Conservation (phyloP, 2,797 vertebrate genomes). For the Pogonophryne albipinna region DNA sequence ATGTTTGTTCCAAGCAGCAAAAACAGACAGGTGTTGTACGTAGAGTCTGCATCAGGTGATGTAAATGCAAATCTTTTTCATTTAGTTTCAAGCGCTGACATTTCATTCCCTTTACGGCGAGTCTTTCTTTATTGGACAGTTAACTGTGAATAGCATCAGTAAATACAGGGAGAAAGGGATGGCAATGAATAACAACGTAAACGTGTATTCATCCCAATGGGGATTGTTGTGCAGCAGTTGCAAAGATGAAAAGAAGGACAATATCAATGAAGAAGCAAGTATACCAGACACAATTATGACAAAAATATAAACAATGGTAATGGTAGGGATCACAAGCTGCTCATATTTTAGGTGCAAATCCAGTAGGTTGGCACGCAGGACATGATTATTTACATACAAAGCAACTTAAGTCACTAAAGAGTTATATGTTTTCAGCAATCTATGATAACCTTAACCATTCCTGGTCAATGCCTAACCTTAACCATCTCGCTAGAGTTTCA, state of each 20-base stretch:
- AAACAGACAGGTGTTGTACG: constrained; percentile 13
- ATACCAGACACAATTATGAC: neutral
- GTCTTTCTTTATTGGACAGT: constrained; percentile 3
- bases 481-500: too few relatives aligned
- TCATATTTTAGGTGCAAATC: neutral
- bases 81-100: constrained; percentile 11
- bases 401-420: neutral
- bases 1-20: constrained; percentile 25
- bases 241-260: too few relatives aligned
- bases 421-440: constrained; percentile 2
- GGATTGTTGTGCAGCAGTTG: neutral
- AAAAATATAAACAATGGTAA: neutral
- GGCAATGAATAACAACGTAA: neutral
- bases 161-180: neutral
- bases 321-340: neutral
- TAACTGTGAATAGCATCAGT: constrained; percentile 7
- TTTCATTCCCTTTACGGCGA: constrained; percentile 8
- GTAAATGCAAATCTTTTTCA: constrained; percentile 2
- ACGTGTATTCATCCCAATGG: neutral
- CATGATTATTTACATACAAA: neutral
- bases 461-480: too few relatives aligned
- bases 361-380: neutral
- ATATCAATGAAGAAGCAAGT: neutral
- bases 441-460: too few relatives aligned
- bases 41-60: neutral